These are phyloP conservation scores for Anoplophora glabripennis DNA, from an alignment of 1,140 invertebrate species.

Conservation along the genomic window DNA sequence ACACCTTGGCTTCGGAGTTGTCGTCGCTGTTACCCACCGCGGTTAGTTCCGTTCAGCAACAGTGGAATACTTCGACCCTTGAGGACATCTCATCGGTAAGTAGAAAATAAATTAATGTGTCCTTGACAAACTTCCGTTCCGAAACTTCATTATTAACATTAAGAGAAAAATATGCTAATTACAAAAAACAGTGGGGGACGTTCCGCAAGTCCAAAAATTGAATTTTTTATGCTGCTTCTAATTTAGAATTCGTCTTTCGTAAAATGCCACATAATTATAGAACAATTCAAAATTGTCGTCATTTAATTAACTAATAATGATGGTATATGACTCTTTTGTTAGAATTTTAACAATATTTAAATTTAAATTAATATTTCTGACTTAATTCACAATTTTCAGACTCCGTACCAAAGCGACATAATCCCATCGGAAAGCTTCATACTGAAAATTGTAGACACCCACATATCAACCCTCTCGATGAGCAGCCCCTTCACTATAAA, in stretches of 20 bases:
- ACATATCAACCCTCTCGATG: constrained; percentile 57
- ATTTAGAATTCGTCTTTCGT: too few species aligned
- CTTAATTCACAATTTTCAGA: constrained; percentile 51
- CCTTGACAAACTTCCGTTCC: too few species aligned
- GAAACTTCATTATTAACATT: too few species aligned
- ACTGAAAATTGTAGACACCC: constrained; percentile 58
- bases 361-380: not conserved
- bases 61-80: constrained; percentile 58
- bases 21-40: constrained; percentile 57
- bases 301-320: too few species aligned
- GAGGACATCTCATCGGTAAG: constrained; percentile 45
- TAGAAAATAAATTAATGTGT: constrained; percentile 6
- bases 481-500: constrained; percentile 62
- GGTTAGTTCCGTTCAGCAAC: constrained; percentile 60
- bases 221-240: too few species aligned
- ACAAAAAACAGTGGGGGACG: too few species aligned
- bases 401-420: constrained; percentile 71
- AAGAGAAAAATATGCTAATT: too few species aligned
- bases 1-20: constrained; percentile 56
- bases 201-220: too few species aligned
- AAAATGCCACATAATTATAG: too few species aligned
- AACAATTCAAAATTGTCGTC: too few species aligned
- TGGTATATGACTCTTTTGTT: too few species aligned
- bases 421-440: constrained; percentile 81
- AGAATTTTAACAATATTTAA: too few species aligned